phyloP scores from a whole-genome alignment of 1,140 invertebrate genomes.

The Drosophila trapezifrons region DNA sequence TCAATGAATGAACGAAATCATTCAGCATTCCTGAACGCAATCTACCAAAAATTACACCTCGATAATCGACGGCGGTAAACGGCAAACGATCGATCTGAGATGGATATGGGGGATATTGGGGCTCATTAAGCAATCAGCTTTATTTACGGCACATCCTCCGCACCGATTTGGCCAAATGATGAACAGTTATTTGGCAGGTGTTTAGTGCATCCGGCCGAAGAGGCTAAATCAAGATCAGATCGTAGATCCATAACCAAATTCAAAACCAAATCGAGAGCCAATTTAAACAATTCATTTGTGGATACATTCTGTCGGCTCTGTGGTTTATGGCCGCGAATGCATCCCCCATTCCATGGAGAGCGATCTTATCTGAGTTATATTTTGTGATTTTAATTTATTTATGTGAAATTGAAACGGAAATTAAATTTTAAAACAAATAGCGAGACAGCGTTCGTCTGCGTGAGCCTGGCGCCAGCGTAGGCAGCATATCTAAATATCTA shows the following conservation, averaged over 20 bases:
- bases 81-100: constrained; percentile 24
- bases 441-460: constrained; percentile 32
- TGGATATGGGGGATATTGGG: constrained; percentile 22
- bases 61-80: constrained; percentile 24
- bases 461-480: constrained; percentile 73
- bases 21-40: constrained; percentile 20
- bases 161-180: constrained; percentile 32
- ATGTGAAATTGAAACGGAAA: constrained; percentile 84
- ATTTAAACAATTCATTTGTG: constrained; percentile 60
- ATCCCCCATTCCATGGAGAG: constrained; percentile 15
- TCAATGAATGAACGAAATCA: constrained; percentile 20
- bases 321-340: constrained; percentile 25
- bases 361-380: constrained; percentile 53
- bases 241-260: constrained; percentile 43
- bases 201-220: constrained; percentile 74
- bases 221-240: constrained; percentile 46
- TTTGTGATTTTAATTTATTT: constrained; percentile 77
- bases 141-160: constrained; percentile 66
- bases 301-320: not conserved
- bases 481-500: constrained; percentile 80
- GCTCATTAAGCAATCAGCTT: constrained; percentile 65
- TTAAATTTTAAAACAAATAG: constrained; percentile 84
- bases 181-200: constrained; percentile 64
- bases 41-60: constrained; percentile 23
- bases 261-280: constrained; percentile 43